Conservation (phyloP, 2,113 vertebrate genomes). For the Guaruba guarouba region DNA sequence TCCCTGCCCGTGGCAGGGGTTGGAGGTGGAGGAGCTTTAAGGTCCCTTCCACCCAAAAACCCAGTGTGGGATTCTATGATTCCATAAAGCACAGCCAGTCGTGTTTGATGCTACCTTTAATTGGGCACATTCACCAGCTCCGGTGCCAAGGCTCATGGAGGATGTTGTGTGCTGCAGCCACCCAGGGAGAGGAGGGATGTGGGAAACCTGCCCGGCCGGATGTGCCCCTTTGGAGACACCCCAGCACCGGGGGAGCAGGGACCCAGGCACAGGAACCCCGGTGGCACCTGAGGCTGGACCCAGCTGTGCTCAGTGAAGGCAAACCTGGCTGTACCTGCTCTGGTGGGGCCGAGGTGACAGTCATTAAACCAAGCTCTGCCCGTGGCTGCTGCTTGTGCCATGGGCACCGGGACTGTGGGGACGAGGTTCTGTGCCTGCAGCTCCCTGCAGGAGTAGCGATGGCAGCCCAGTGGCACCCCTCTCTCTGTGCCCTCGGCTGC, state of each 20-base stretch:
- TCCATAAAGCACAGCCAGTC: neutral
- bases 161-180: neutral
- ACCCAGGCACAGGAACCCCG: neutral
- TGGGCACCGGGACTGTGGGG: fast-evolving
- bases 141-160: fast-evolving
- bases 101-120: neutral
- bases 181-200: fast-evolving
- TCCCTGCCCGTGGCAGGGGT: neutral
- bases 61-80: neutral
- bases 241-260: fast-evolving
- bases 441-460: neutral
- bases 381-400: neutral
- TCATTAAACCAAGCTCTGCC: neutral
- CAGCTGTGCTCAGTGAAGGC: neutral
- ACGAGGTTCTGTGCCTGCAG: fast-evolving
- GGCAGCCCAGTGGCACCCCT: neutral
- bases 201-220: neutral
- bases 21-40: neutral
- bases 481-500: neutral
- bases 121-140: fast-evolving
- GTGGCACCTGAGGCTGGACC: neutral
- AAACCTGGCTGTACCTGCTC: neutral
- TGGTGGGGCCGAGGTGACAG: neutral
- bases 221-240: neutral
- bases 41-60: neutral